phyloP scores from a whole-genome alignment of 2,113 vertebrate species.

The Taxidea taxus region DNA sequence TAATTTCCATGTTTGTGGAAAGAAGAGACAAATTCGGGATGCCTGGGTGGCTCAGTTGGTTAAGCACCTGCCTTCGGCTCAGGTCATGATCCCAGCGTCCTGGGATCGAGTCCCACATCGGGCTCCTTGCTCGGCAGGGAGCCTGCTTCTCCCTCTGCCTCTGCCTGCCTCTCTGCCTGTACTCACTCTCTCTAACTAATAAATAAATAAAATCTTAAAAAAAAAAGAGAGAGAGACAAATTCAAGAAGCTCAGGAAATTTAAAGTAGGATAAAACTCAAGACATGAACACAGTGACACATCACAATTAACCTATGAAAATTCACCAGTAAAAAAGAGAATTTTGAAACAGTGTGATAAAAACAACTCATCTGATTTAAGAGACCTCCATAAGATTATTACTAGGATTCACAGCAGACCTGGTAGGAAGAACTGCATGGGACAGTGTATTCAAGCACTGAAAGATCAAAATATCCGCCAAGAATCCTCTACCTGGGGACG shows the following conservation, averaged over 20 bases:
- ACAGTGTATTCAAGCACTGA: background rate
- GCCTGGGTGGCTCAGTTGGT: too few species aligned
- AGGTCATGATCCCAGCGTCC: too few species aligned
- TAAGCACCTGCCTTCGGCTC: too few species aligned
- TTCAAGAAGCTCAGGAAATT: background rate
- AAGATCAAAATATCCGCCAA: background rate
- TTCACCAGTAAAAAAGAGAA: background rate
- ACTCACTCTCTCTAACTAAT: too few species aligned
- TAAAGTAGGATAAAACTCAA: background rate
- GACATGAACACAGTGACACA: background rate
- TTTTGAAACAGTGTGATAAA: background rate
- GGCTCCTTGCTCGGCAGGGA: too few species aligned
- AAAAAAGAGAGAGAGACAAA: background rate
- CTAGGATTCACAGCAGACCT: background rate
- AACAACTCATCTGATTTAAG: background rate
- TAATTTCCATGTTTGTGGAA: too few species aligned
- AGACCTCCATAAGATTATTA: background rate
- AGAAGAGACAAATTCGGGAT: too few species aligned
- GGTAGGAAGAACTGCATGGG: background rate
- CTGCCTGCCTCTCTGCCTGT: too few species aligned
- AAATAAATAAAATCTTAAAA: background rate
- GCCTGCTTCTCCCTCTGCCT: too few species aligned
- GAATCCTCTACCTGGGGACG: background rate
- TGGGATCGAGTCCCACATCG: too few species aligned
- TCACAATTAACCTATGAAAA: background rate